Percentiles rank a stretch among this genome's conserved stretches.
phyloP scores from a whole-genome alignment of 2,113 vertebrate genomes.

The Poeciliopsis prolifica region DNA sequence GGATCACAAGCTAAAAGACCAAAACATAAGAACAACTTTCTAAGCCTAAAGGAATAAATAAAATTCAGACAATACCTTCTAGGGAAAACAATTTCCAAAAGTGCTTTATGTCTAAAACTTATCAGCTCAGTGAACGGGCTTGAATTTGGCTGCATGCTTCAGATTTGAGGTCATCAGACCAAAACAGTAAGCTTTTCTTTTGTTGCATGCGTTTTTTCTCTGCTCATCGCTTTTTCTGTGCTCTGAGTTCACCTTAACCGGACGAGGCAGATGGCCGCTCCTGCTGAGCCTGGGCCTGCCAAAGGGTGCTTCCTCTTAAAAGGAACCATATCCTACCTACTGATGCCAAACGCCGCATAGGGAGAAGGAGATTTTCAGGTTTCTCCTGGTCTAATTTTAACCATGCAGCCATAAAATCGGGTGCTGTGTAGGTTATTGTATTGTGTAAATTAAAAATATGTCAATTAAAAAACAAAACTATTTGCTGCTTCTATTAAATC shows the following conservation, averaged over 20 bases:
- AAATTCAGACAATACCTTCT: not conserved
- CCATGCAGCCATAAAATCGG: not conserved
- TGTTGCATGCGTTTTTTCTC: not conserved
- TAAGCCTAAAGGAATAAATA: not conserved
- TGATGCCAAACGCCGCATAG: constrained; percentile 3
- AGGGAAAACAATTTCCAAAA: not conserved
- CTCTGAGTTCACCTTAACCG: not conserved
- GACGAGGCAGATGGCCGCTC: constrained; percentile 21
- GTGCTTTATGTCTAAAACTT: not conserved
- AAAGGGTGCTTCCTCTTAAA: constrained; percentile 17
- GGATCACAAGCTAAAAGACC: not conserved
- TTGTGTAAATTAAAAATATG: not conserved
- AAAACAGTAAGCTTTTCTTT: not conserved
- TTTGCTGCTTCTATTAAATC: not conserved
- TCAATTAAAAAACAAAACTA: not conserved
- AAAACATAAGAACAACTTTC: not conserved
- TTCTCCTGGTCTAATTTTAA: constrained; percentile 3
- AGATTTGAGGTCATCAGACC: not conserved
- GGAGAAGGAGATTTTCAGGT: not conserved
- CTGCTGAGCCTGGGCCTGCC: constrained; percentile 5
- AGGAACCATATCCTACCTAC: constrained; percentile 5
- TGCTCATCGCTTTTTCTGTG: not conserved
- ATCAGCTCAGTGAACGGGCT: not conserved
- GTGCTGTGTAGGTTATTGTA: not conserved
- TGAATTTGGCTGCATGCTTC: not conserved